Evolutionary conservation across 2,888 invertebrate species (phyloP), one percentile per base, ranked within the genome.

Genomic region (Amblyjoppa proteus): DNA sequence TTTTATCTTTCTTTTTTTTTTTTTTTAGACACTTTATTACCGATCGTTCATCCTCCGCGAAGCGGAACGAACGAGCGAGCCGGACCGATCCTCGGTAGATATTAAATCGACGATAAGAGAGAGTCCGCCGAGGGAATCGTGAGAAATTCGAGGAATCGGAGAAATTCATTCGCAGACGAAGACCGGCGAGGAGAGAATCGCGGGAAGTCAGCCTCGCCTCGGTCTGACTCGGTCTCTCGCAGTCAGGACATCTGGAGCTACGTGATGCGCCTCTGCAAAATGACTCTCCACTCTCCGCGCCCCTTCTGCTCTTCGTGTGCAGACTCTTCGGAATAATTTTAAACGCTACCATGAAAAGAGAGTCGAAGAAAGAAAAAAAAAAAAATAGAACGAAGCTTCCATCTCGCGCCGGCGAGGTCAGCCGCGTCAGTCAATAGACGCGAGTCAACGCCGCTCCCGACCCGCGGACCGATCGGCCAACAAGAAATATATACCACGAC

Each of bases 191-290:
- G 49, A 64, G 64, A 68, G 20, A 68, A 2, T 38, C 38, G 68
- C 68, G 68, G 41, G 64, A 58, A 64, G 51, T 66, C 75, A 56
- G 78, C 68, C 34, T 9, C 73, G 61, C 25, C 31, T 61, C 31
- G 9, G 13, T 20, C 41, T 11, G 74, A 38, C 28, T 58, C 58
- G 34, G 41, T 13, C 38, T 13, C 38, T 13, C 38, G 28, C 41
- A 74, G 74, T 61, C 74, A 7, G 64, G 78, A 71, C 85, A 82
- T 85, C 85, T 71, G 82, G 77, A 31, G 58, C 76, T 85, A 85
- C 85, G 85, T 85, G 85, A 85, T 85, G 83, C 85, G 85, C 85
- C 83, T 85, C 49, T 85, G 80, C 80, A 85, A 83, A 76, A 85
- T 45, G 13, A 16, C 13, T 45, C 45, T 45, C 45, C 45, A 0